These are phyloP conservation scores for Ibidorhyncha struthersii DNA, from an alignment of 2,113 vertebrate genomes.

Conservation along the genomic window DNA sequence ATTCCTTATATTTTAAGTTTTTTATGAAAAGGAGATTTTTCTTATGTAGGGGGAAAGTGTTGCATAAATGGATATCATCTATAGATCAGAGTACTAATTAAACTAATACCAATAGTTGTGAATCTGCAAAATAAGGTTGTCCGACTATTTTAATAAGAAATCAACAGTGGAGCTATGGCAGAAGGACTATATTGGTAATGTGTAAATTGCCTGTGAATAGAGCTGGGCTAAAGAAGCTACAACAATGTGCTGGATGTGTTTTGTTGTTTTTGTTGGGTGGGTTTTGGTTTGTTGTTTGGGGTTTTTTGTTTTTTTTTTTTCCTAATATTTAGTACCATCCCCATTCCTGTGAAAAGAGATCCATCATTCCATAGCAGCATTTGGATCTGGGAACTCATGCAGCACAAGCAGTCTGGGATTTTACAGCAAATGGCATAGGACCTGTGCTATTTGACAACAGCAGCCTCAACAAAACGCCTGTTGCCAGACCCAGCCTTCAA, in stretches of 20 bases:
- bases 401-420: not conserved
- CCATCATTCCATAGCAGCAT: not conserved
- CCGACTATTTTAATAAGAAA: not conserved
- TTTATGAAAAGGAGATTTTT: not conserved
- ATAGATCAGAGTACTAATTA: not conserved
- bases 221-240: not conserved
- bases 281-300: no score
- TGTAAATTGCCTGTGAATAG: not conserved
- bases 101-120: not conserved
- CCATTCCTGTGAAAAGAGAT: not conserved
- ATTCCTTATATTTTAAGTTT: not conserved
- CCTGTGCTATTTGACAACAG: not conserved
- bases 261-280: not conserved
- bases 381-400: not conserved
- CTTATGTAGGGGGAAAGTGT: not conserved
- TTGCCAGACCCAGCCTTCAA: not conserved
- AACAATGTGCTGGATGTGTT: not conserved
- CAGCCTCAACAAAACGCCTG: not conserved
- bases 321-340: not conserved
- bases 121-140: not conserved
- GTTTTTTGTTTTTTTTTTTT: not conserved
- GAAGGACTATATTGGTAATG: not conserved
- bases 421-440: not conserved
- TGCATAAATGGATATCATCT: not conserved
- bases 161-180: not conserved